Conservation (phyloP, 2,888 invertebrate genomes). For the Drosophila meridionalis region DNA sequence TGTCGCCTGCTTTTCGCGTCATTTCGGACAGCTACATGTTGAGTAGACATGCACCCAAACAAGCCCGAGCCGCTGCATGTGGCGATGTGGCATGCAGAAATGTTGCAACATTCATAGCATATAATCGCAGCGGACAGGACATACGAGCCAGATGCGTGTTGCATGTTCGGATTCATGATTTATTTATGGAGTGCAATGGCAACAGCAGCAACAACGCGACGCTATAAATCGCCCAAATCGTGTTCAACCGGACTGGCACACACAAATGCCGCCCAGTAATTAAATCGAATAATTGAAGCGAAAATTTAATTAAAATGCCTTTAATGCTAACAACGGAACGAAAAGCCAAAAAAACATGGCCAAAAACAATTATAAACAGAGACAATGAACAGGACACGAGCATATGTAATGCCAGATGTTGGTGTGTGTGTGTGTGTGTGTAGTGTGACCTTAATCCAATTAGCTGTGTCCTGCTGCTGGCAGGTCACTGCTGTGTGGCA, state of each 20-base stretch:
- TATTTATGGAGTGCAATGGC: slow-evolving; percentile 49
- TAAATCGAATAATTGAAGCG: slow-evolving; percentile 49
- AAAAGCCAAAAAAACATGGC: slow-evolving; percentile 17
- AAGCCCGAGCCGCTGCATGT: slow-evolving; percentile 11
- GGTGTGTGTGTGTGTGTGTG: slow-evolving; percentile 10
- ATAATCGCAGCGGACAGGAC: slow-evolving; percentile 47
- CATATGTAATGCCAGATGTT: slow-evolving; percentile 20
- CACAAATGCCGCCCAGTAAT: slow-evolving; percentile 33
- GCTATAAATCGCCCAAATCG: slow-evolving; percentile 34
- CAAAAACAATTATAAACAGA: slow-evolving; percentile 34
- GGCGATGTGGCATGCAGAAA: slow-evolving; percentile 30
- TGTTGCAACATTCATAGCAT: slow-evolving; percentile 36
- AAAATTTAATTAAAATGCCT: slow-evolving; percentile 52
- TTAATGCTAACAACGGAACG: slow-evolving; percentile 8
- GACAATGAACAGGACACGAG: slow-evolving; percentile 7
- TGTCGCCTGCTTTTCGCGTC: slow-evolving; percentile 12
- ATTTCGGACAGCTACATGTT: background rate
- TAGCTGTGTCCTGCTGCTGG: slow-evolving; percentile 53
- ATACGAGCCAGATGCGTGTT: slow-evolving; percentile 57
- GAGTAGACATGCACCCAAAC: background rate
- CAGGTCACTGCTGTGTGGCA: slow-evolving; percentile 32
- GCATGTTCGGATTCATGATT: slow-evolving; percentile 65
- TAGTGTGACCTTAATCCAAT: slow-evolving; percentile 69
- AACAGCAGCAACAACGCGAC: slow-evolving; percentile 26
- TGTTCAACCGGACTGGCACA: slow-evolving; percentile 21